Evolutionary conservation across 2,888 invertebrate genomes (phyloP).

Genomic region (Thelaira solivaga): DNA sequence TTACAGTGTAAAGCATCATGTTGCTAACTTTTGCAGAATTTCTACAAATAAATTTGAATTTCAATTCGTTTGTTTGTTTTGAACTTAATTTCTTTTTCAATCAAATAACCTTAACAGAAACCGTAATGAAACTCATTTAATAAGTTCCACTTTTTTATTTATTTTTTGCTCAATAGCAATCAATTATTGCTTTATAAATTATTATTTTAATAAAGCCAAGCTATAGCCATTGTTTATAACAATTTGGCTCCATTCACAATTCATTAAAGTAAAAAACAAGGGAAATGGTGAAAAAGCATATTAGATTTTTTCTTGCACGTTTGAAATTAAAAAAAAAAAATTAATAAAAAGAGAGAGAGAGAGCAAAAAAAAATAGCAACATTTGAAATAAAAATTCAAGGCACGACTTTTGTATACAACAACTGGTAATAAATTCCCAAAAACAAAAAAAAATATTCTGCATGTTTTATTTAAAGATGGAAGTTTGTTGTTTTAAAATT

Average conservation of each 20-base stretch:
- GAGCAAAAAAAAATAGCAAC: neutral
- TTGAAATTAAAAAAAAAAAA: constrained; percentile 1
- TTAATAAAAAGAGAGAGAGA: neutral
- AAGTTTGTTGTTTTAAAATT: constrained; percentile 36
- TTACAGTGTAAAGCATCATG: too few species aligned
- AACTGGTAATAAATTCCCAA: too few species aligned
- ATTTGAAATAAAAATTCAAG: constrained; percentile 25
- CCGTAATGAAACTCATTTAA: neutral
- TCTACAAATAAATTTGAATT: too few species aligned
- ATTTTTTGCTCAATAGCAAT: neutral
- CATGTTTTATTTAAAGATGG: constrained; percentile 42
- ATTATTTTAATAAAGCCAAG: constrained; percentile 3
- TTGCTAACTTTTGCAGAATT: too few species aligned
- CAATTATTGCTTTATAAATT: too few species aligned
- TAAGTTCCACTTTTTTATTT: neutral
- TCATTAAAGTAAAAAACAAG: constrained; percentile 27
- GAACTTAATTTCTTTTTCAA: neutral
- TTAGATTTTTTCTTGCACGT: constrained; percentile 11
- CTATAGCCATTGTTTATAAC: constrained; percentile 38
- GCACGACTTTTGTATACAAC: constrained; percentile 40
- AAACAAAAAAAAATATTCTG: neutral
- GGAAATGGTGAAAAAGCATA: neutral
- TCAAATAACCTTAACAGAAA: neutral
- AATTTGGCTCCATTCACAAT: constrained; percentile 41
- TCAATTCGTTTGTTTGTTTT: too few species aligned